A percentile compares a stretch with the other conserved stretches of the same genome.
These are phyloP conservation scores for Lithobates pipiens DNA, from an alignment of 2,797 vertebrate genomes.

Conservation along the genomic window DNA sequence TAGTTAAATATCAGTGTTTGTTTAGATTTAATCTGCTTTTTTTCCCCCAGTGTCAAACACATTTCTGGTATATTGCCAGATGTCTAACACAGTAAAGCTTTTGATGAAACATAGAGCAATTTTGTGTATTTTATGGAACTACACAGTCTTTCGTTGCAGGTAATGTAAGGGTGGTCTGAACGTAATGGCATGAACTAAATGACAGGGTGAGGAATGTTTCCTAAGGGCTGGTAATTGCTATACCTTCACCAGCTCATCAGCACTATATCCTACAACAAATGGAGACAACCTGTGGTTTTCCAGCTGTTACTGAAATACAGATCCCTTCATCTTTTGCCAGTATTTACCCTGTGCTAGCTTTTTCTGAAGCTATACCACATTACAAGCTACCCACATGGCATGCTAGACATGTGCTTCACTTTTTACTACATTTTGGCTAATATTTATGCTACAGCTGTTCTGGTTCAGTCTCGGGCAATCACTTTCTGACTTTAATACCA, in stretches of 20 bases:
- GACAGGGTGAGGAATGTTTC: constrained; percentile 3
- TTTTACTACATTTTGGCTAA: neutral
- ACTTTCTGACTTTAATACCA: neutral
- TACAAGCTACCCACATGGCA: neutral
- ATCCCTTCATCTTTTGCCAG: neutral
- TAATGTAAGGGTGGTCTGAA: constrained; percentile 24
- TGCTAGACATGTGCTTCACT: neutral
- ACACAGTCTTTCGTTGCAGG: neutral
- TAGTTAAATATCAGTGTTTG: constrained; percentile 1
- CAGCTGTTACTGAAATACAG: constrained; percentile 13
- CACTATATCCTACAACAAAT: neutral
- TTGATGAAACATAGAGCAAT: neutral
- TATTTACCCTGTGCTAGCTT: neutral
- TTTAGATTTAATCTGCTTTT: neutral
- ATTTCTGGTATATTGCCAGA: constrained; percentile 29
- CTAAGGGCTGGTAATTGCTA: constrained; percentile 2
- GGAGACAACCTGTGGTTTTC: neutral
- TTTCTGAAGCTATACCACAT: neutral
- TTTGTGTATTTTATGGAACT: neutral
- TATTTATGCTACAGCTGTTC: neutral
- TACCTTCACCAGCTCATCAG: neutral
- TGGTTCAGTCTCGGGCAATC: neutral
- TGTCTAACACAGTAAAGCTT: neutral
- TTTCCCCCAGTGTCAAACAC: neutral
- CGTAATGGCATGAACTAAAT: neutral